phyloP scores from a whole-genome alignment of 1,140 invertebrate species.

The Anadara kagoshimensis region DNA sequence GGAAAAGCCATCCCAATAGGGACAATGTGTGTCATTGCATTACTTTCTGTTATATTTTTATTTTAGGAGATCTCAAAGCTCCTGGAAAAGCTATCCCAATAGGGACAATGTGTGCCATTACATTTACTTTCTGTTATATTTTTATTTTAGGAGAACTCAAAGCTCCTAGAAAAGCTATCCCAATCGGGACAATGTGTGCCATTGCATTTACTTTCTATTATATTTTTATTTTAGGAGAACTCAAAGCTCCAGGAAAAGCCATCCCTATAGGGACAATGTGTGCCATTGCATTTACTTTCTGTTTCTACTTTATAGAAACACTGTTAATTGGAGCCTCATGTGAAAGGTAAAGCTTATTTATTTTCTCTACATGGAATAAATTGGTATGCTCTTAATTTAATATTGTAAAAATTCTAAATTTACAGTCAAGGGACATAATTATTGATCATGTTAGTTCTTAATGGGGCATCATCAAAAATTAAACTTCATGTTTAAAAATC shows the following conservation, averaged over 20 bases:
- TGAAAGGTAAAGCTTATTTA: constrained; percentile 77
- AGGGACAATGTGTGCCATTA: no score
- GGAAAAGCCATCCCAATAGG: constrained; percentile 93
- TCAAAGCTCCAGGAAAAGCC: constrained; percentile 92
- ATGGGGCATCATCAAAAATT: no score
- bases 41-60: constrained; percentile 1
- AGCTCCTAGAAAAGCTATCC: constrained; percentile 94
- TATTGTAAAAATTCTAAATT: neutral
- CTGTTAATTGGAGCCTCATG: constrained; percentile 91
- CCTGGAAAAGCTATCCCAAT: constrained; percentile 88
- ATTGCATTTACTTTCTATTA: constrained; percentile 64
- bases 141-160: constrained; percentile 87
- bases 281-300: constrained; percentile 92
- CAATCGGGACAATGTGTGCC: constrained; percentile 92
- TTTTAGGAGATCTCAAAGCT: constrained; percentile 82
- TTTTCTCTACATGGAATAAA: neutral
- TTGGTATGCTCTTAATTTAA: neutral
- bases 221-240: constrained; percentile 81
- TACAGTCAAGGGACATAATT: no score
- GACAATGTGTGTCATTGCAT: constrained; percentile 85
- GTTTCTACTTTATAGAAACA: constrained; percentile 90
- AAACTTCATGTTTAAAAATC: no score
- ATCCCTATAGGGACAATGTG: constrained; percentile 96
- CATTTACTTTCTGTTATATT: neutral
- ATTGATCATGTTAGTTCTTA: no score